A percentile compares a stretch with the other conserved stretches of the same genome.
Conservation (phyloP, 2,113 vertebrate species). For the Empidonax traillii region DNA sequence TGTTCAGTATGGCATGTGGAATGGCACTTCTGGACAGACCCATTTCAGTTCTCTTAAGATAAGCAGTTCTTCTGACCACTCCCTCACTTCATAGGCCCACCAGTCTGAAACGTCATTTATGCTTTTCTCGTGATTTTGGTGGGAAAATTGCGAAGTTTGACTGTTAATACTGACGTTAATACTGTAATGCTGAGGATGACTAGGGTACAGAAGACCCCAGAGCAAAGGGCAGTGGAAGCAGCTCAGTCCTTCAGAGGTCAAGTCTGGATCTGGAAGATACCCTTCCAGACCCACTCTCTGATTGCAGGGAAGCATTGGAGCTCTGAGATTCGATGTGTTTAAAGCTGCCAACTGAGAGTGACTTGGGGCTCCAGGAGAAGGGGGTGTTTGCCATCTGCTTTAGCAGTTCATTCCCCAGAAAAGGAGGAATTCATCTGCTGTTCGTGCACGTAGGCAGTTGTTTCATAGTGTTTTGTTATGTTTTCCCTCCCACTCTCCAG, state of each 20-base stretch:
- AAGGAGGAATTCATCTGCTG: neutral
- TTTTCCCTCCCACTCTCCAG: constrained; percentile 2
- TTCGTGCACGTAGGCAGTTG: neutral
- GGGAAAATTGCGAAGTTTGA: neutral
- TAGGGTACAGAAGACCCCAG: neutral
- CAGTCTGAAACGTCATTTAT: neutral
- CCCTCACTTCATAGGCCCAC: neutral
- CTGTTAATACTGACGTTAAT: too few relatives aligned
- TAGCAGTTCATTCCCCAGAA: neutral
- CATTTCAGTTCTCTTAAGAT: neutral
- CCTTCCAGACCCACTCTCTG: neutral
- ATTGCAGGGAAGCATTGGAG: neutral
- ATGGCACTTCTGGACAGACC: neutral
- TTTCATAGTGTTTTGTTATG: constrained; percentile 37
- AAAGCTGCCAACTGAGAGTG: neutral
- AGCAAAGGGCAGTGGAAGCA: neutral
- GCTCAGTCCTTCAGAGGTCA: neutral
- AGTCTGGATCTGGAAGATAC: neutral
- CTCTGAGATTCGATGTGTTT: neutral
- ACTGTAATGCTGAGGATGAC: neutral
- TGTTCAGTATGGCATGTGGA: neutral
- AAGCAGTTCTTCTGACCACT: neutral
- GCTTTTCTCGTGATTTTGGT: neutral
- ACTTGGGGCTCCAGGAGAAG: neutral
- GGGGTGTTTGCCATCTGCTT: neutral